Conservation (phyloP, 2,113 vertebrate species). For the Pan troglodytes region NHGRI_mPanTro3-v2.1_pri NC_072417.2:92173501-92174000, state of each 20-base stretch:
- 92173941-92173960: conserved; percentile 64
- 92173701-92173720: neutral
- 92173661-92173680: neutral
- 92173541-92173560: too few relatives aligned
- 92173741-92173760: accelerated
- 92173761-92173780: neutral
- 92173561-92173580: too few relatives aligned
- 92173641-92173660: neutral
- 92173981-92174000: neutral
- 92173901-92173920: conserved; percentile 62
- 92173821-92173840: neutral
- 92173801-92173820: accelerated
- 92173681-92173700: accelerated
- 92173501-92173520: too few relatives aligned
- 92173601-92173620: neutral
- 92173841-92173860: conserved; percentile 21
- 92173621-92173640: neutral
- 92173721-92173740: neutral
- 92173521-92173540: too few relatives aligned
- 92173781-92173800: too few relatives aligned
- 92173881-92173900: conserved; percentile 50
- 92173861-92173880: neutral
- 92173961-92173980: conserved; percentile 62
- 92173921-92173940: conserved; percentile 67
- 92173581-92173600: too few relatives aligned